phyloP scores from a whole-genome alignment of 2,113 vertebrate species.

The Calonectris borealis region DNA sequence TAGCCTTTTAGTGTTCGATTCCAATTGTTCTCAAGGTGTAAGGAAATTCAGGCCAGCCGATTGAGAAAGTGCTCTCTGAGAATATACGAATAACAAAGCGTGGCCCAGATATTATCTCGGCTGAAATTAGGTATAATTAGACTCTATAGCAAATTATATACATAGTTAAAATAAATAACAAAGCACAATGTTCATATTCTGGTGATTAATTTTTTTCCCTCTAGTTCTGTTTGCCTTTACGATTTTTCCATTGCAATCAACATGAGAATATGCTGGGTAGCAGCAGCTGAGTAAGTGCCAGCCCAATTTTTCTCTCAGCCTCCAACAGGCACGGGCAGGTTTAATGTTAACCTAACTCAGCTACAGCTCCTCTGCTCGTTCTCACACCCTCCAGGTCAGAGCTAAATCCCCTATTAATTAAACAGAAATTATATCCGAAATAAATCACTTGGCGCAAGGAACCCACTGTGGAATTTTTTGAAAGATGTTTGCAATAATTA shows the following conservation, averaged over 20 bases:
- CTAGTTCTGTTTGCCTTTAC: constrained; percentile 46
- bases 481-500: constrained; percentile 80
- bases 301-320: not conserved
- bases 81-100: constrained; percentile 10
- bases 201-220: not conserved
- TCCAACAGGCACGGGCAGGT: constrained; percentile 67
- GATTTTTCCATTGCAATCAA: constrained; percentile 39
- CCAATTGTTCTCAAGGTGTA: constrained; percentile 38
- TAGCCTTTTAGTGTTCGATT: constrained; percentile 42
- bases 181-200: constrained; percentile 19
- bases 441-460: constrained; percentile 74
- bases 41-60: constrained; percentile 20
- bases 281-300: constrained; percentile 40
- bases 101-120: constrained; percentile 22
- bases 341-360: constrained; percentile 50
- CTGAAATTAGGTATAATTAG: constrained; percentile 61
- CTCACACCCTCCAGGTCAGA: constrained; percentile 76
- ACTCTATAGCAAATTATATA: constrained; percentile 39
- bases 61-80: constrained; percentile 52
- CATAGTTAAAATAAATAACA: constrained; percentile 57
- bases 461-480: constrained; percentile 71
- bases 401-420: constrained; percentile 81
- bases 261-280: constrained; percentile 12
- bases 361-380: constrained; percentile 63
- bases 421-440: constrained; percentile 80